Conservation (phyloP, 2,113 vertebrate species). For the Coptodon bakossiorum region DNA sequence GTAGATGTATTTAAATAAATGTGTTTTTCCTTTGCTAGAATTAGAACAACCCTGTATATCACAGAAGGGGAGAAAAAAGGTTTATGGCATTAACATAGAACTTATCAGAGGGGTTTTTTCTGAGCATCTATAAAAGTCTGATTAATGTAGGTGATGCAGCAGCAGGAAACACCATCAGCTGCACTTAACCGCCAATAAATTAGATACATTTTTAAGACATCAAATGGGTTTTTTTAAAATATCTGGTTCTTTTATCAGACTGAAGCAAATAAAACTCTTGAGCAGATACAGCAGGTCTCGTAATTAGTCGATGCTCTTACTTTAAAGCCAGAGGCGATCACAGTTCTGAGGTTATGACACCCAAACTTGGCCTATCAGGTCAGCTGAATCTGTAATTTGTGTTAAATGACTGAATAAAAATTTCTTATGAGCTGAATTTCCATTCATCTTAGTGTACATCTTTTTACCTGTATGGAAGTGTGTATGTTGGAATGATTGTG, state of each 20-base stretch:
- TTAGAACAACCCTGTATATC: background rate
- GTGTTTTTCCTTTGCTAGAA: background rate
- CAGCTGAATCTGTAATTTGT: background rate
- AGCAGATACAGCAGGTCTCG: background rate
- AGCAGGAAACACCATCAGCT: background rate
- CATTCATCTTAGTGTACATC: background rate
- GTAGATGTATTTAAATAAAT: background rate
- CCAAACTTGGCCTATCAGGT: background rate
- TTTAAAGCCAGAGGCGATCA: background rate
- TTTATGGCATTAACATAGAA: background rate
- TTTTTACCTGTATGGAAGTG: background rate
- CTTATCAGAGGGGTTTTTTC: fast-evolving
- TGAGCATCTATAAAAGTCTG: background rate
- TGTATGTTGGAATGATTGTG: background rate
- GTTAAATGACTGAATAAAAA: background rate
- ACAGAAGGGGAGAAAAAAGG: background rate
- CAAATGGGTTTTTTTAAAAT: background rate
- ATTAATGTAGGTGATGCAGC: background rate
- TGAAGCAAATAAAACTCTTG: background rate
- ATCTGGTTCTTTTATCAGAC: background rate
- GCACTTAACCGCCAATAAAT: background rate
- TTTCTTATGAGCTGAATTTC: background rate
- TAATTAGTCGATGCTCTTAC: background rate
- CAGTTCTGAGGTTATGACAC: background rate
- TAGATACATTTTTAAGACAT: background rate